Evolutionary conservation across 2,797 vertebrate genomes (phyloP).

Genomic region (Schizothorax lantsangensis): DNA sequence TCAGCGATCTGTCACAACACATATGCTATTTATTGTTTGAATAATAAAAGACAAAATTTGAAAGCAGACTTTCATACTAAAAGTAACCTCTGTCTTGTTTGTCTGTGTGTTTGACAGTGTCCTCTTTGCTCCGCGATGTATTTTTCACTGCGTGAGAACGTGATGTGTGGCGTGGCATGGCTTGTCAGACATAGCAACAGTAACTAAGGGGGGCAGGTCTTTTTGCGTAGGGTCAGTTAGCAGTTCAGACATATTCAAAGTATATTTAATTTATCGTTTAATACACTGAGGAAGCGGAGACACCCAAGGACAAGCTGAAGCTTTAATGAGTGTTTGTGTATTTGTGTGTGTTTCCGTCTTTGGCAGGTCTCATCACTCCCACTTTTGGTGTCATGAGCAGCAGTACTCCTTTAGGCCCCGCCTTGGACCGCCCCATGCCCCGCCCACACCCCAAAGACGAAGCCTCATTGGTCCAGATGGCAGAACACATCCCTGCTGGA

Average conservation of each 20-base stretch:
- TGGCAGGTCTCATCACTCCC: slow-evolving; percentile 74
- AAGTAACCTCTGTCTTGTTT: too few species aligned
- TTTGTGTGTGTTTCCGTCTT: slow-evolving; percentile 4
- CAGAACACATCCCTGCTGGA: slow-evolving; percentile 94
- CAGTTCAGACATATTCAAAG: background rate
- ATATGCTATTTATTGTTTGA: too few species aligned
- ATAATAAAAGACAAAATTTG: too few species aligned
- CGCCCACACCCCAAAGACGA: slow-evolving; percentile 83
- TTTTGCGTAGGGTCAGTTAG: background rate
- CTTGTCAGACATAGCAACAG: too few species aligned
- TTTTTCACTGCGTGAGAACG: too few species aligned
- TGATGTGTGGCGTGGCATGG: too few species aligned
- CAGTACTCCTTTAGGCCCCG: slow-evolving; percentile 69
- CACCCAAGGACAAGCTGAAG: background rate
- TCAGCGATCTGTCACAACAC: too few species aligned
- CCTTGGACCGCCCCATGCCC: slow-evolving; percentile 67
- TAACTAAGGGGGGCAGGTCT: background rate
- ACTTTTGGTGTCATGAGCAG: slow-evolving; percentile 82
- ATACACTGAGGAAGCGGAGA: background rate
- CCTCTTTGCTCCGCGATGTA: too few species aligned
- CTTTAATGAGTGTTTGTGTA: background rate
- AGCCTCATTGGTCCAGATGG: slow-evolving; percentile 89
- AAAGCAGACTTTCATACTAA: too few species aligned
- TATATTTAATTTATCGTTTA: background rate
- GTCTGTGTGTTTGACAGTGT: too few species aligned